These are phyloP conservation scores for Spodoptera picta DNA, from an alignment of 2,888 invertebrate genomes.

Conservation along the genomic window DNA sequence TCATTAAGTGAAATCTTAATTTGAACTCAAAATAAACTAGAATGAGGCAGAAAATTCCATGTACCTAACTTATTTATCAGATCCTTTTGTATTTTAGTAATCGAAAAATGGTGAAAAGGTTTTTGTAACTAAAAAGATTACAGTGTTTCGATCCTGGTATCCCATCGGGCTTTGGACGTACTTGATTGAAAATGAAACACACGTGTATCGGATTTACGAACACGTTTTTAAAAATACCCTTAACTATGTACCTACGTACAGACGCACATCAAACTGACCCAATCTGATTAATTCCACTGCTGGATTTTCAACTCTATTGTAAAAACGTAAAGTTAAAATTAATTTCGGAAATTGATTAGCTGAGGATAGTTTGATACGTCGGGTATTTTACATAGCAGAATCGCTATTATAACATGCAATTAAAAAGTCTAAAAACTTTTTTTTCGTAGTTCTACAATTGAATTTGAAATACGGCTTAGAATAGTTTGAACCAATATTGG, in stretches of 20 bases:
- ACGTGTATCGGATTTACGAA: conserved; percentile 11
- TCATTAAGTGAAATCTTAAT: too few relatives aligned
- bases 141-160: conserved; percentile 4
- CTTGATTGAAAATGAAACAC: conserved; percentile 23
- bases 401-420: too few relatives aligned
- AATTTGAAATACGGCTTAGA: conserved; percentile 26
- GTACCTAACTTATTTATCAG: not conserved
- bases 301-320: too few relatives aligned
- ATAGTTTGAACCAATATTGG: conserved; percentile 37
- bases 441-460: conserved; percentile 15
- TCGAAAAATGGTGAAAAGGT: conserved; percentile 14
- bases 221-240: conserved; percentile 8
- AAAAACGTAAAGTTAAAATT: too few relatives aligned
- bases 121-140: conserved; percentile 34
- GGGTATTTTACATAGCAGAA: too few relatives aligned
- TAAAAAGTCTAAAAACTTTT: too few relatives aligned
- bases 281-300: too few relatives aligned
- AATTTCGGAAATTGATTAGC: too few relatives aligned
- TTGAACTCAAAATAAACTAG: too few relatives aligned
- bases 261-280: too few relatives aligned
- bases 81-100: conserved; percentile 9
- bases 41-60: not conserved
- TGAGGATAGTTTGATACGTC: too few relatives aligned
- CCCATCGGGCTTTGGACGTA: conserved; percentile 10
- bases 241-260: not conserved